Percentiles rank a stretch among this genome's conserved stretches.
Conservation (phyloP, 2,888 invertebrate species). For the Alloscopus bannaensis region DNA sequence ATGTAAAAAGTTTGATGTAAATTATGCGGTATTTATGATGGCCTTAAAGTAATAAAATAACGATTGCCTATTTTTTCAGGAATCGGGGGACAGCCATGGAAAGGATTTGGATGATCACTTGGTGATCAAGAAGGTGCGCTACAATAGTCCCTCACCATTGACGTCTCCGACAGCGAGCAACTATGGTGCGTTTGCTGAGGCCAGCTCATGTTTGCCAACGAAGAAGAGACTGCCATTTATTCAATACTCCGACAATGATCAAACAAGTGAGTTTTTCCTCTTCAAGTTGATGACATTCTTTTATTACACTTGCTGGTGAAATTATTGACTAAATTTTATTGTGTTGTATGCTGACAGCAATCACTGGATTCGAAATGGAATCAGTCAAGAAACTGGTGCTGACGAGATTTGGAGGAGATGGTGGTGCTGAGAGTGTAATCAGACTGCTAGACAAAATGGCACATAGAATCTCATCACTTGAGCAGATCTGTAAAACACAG, state of each 20-base stretch:
- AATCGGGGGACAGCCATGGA: constrained; percentile 56
- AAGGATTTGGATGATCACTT: constrained; percentile 67
- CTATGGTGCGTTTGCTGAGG: constrained; percentile 19
- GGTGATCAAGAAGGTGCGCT: constrained; percentile 70
- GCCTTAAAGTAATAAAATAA: too few relatives aligned
- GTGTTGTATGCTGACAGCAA: constrained; percentile 38
- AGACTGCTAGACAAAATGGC: constrained; percentile 68
- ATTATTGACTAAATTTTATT: background rate
- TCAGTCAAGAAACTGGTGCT: constrained; percentile 69
- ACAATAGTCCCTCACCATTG: constrained; percentile 50
- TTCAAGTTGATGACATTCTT: background rate
- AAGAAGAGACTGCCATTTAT: constrained; percentile 71
- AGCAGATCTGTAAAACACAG: constrained; percentile 69
- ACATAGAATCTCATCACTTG: constrained; percentile 70
- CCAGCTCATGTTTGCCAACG: constrained; percentile 66
- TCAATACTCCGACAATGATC: constrained; percentile 71
- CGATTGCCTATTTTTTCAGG: constrained; percentile 61
- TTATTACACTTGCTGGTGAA: constrained; percentile 1
- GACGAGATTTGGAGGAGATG: constrained; percentile 64
- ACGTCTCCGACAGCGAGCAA: constrained; percentile 35
- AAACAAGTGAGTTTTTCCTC: constrained; percentile 45
- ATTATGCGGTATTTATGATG: background rate
- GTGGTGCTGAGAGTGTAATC: constrained; percentile 66
- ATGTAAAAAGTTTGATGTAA: too few relatives aligned
- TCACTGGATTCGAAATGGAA: constrained; percentile 63